Evolutionary conservation across 2,888 invertebrate species (phyloP).

Genomic region (Silvanus unidentatus): DNA sequence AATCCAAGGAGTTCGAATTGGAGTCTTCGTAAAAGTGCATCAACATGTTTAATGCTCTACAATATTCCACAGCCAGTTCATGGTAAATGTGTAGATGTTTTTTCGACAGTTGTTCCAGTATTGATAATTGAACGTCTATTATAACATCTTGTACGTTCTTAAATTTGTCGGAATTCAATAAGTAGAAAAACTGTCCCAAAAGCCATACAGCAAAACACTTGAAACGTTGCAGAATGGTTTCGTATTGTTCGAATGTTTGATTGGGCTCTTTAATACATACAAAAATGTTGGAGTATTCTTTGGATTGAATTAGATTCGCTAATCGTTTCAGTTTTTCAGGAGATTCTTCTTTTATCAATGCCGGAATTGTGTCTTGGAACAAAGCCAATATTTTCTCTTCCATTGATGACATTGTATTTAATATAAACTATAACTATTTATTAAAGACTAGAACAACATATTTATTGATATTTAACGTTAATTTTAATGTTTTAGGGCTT

Average conservation of each 20-base stretch:
- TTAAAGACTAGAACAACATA: no score
- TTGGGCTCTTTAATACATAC: conserved; percentile 49
- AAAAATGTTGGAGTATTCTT: conserved; percentile 53
- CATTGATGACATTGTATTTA: conserved; percentile 15
- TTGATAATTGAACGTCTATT: conserved; percentile 53
- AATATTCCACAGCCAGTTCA: conserved; percentile 50
- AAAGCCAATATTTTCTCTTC: conserved; percentile 38
- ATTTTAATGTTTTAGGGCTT: no score
- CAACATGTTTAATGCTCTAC: conserved; percentile 44
- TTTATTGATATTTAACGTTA: no score
- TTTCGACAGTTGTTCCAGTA: conserved; percentile 50
- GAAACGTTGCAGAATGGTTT: conserved; percentile 38
- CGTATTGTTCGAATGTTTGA: conserved; percentile 48
- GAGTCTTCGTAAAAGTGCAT: conserved; percentile 45
- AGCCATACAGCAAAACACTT: conserved; percentile 61
- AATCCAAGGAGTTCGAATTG: conserved; percentile 23
- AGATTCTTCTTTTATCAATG: conserved; percentile 9
- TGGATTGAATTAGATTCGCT: conserved; percentile 56
- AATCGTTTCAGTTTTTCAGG: conserved; percentile 54
- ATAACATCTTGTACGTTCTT: conserved; percentile 50
- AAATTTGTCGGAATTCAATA: conserved; percentile 53
- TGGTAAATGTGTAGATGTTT: conserved; percentile 51
- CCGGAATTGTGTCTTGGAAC: conserved; percentile 55
- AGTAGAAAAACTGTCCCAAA: conserved; percentile 60
- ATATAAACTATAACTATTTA: no score